A percentile compares a stretch with the other conserved stretches of the same genome.
These are phyloP conservation scores for Drosophila oshimai DNA, from an alignment of 1,140 invertebrate genomes.

Conservation along the genomic window DNA sequence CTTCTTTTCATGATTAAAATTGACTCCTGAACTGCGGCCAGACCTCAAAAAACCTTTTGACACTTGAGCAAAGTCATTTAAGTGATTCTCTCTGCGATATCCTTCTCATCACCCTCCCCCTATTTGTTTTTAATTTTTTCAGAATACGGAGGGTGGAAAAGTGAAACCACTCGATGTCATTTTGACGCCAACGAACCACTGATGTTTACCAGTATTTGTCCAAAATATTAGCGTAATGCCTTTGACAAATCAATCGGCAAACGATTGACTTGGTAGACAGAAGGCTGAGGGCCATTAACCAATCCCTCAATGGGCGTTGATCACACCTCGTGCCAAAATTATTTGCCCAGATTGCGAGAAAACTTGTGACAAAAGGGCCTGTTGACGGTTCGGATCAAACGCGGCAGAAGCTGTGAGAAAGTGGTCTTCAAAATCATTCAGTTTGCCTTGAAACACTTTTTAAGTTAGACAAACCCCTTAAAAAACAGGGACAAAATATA, in stretches of 20 bases:
- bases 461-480: no score
- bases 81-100: not conserved
- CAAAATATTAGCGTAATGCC: conserved; percentile 67
- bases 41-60: not conserved
- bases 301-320: conserved; percentile 23
- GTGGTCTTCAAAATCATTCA: conserved; percentile 31
- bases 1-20: not conserved
- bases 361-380: conserved; percentile 41
- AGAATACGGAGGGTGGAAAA: conserved; percentile 39
- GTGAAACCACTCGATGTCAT: conserved; percentile 60
- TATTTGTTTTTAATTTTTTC: conserved; percentile 6
- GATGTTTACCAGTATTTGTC: conserved; percentile 58
- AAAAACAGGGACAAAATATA: no score
- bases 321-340: conserved; percentile 44
- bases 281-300: conserved; percentile 48
- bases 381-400: conserved; percentile 64
- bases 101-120: not conserved
- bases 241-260: conserved; percentile 74
- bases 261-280: conserved; percentile 29
- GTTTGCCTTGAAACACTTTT: conserved; percentile 1
- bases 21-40: not conserved
- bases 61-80: conserved; percentile 25
- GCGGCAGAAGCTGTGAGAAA: conserved; percentile 28
- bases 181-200: conserved; percentile 48
- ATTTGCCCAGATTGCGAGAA: conserved; percentile 33